Conservation (phyloP, 2,113 vertebrate species). For the Butastur rufipennis region DNA sequence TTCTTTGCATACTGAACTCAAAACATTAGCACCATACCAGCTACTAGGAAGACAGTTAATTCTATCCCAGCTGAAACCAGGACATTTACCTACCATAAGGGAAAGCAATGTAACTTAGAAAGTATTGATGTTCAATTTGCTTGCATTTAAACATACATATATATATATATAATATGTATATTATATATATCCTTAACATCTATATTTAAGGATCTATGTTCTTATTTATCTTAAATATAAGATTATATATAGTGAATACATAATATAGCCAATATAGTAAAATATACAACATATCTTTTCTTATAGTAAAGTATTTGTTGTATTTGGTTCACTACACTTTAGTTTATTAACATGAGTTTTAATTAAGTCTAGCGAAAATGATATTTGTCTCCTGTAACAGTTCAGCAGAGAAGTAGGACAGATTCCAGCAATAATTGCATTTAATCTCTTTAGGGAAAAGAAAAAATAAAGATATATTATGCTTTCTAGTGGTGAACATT, state of each 20-base stretch:
- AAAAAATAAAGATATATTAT: not conserved
- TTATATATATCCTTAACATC: not conserved
- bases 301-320: not conserved
- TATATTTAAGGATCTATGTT: not conserved
- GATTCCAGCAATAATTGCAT: constrained; percentile 34
- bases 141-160: not conserved
- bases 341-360: constrained; percentile 55
- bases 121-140: not conserved
- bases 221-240: not conserved
- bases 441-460: constrained; percentile 32
- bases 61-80: no score
- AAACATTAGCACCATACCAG: no score
- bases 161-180: no score
- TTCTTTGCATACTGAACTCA: no score
- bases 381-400: constrained; percentile 35
- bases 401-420: constrained; percentile 44
- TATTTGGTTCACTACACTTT: not conserved
- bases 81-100: not conserved
- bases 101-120: not conserved
- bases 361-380: constrained; percentile 55
- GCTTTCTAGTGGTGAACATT: not conserved
- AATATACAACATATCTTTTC: not conserved
- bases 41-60: no score
- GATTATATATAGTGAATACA: not conserved
- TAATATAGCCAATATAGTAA: not conserved